Evolutionary conservation across 2,797 vertebrate genomes (phyloP).

Genomic region (Delichon dasypus): DNA sequence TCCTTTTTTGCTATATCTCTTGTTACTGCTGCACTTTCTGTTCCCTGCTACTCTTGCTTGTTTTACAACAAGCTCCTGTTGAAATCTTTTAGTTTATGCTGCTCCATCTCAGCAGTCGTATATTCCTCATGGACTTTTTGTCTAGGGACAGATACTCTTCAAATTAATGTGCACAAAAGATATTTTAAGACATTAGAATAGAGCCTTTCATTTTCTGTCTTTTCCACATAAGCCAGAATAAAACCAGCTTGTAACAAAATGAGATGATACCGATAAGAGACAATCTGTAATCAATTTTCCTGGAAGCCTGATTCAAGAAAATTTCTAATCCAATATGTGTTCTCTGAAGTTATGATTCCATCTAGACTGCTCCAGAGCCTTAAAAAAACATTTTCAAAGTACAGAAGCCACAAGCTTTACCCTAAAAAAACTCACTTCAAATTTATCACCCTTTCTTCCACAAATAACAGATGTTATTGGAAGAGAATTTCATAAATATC

Average conservation of each 20-base stretch:
- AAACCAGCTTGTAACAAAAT: background rate
- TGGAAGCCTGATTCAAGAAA: background rate
- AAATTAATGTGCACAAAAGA: background rate
- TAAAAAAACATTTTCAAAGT: background rate
- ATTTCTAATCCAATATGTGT: background rate
- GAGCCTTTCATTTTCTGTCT: background rate
- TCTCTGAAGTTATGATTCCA: background rate
- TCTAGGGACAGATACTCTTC: background rate
- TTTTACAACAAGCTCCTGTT: background rate
- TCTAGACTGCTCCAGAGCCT: constrained; percentile 2
- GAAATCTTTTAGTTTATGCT: background rate
- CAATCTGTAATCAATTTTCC: constrained; percentile 3
- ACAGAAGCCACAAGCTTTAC: constrained; percentile 27
- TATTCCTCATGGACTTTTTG: background rate
- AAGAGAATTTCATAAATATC: constrained; percentile 5
- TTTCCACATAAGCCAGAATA: background rate
- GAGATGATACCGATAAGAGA: background rate
- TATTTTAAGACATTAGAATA: background rate
- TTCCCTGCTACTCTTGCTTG: background rate
- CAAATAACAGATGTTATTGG: constrained; percentile 6
- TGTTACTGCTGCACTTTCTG: background rate
- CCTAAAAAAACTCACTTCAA: constrained; percentile 37
- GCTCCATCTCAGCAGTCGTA: background rate
- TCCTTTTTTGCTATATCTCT: background rate
- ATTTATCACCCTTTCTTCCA: constrained; percentile 30